phyloP scores from a whole-genome alignment of 2,888 invertebrate species.

The Bibio marci region DNA sequence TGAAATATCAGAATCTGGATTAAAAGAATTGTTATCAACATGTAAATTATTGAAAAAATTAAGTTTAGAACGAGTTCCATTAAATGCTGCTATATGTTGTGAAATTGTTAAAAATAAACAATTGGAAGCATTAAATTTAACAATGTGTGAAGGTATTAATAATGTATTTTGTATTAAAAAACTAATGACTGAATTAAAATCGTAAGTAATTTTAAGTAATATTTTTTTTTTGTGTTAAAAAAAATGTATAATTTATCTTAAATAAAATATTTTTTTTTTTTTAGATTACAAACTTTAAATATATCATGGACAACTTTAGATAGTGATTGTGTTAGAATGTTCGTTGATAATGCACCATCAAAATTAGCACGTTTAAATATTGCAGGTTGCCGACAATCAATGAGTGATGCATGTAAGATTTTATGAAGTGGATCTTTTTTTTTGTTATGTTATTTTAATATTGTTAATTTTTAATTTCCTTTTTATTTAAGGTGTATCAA shows the following conservation, averaged over 20 bases:
- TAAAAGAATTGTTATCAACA: conserved; percentile 40
- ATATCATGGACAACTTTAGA: conserved; percentile 65
- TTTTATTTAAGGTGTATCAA: conserved; percentile 42
- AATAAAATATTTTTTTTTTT: conserved; percentile 17
- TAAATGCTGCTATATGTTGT: conserved; percentile 46
- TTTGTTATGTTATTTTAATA: not conserved
- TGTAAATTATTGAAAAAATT: conserved; percentile 62
- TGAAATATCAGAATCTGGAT: conserved; percentile 37
- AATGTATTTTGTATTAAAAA: conserved; percentile 37
- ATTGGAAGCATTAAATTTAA: conserved; percentile 66
- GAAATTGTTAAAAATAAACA: conserved; percentile 47
- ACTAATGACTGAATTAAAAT: conserved; percentile 35
- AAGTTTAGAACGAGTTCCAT: conserved; percentile 60
- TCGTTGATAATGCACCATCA: conserved; percentile 43
- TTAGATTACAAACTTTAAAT: conserved; percentile 51
- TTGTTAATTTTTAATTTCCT: not conserved
- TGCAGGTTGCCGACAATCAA: conserved; percentile 60
- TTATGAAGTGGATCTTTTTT: conserved; percentile 1
- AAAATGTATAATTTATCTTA: too few relatives aligned
- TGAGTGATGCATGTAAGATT: conserved; percentile 56
- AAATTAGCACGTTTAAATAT: conserved; percentile 59
- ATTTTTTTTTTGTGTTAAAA: conserved; percentile 1
- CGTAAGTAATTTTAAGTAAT: conserved; percentile 1
- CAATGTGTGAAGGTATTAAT: conserved; percentile 61
- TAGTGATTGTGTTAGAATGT: conserved; percentile 37